A percentile compares a stretch with the other conserved stretches of the same genome.
phyloP scores from a whole-genome alignment of 2,888 invertebrate genomes.

The Oxystoma pomonae region DNA sequence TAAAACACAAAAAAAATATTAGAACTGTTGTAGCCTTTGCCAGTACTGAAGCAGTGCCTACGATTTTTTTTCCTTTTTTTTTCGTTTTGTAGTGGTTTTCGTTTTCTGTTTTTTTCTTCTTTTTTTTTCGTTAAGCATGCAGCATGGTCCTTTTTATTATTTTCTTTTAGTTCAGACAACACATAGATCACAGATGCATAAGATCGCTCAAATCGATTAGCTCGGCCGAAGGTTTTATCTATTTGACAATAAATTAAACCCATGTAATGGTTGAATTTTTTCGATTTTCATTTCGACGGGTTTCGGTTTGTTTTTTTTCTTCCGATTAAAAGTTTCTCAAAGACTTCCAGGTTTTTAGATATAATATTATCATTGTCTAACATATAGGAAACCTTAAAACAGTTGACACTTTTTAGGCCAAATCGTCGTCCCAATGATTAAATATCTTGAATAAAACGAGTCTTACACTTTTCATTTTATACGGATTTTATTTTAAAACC shows the following conservation, averaged over 20 bases:
- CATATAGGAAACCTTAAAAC: no score
- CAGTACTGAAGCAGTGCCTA: conserved; percentile 37
- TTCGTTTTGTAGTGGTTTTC: conserved; percentile 28
- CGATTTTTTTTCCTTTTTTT: conserved; percentile 23
- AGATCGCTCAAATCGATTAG: conserved; percentile 48
- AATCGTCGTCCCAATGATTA: no score
- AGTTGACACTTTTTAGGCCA: no score
- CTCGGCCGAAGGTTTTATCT: conserved; percentile 38
- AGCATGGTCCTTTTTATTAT: conserved; percentile 40
- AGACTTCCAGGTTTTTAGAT: no score
- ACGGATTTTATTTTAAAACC: no score
- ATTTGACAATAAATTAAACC: conserved; percentile 30
- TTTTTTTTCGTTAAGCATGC: conserved; percentile 40
- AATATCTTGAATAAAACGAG: no score
- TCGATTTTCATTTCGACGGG: no score
- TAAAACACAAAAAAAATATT: background rate
- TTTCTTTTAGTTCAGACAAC: conserved; percentile 27
- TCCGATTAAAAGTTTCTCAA: no score
- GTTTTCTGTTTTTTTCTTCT: conserved; percentile 28
- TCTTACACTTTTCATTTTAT: no score
- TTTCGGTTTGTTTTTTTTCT: no score
- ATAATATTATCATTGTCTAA: no score
- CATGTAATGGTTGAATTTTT: conserved; percentile 12
- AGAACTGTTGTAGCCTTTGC: conserved; percentile 13
- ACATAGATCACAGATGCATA: conserved; percentile 48